phyloP scores from a whole-genome alignment of 2,888 invertebrate species.

The Pammene fasciana region DNA sequence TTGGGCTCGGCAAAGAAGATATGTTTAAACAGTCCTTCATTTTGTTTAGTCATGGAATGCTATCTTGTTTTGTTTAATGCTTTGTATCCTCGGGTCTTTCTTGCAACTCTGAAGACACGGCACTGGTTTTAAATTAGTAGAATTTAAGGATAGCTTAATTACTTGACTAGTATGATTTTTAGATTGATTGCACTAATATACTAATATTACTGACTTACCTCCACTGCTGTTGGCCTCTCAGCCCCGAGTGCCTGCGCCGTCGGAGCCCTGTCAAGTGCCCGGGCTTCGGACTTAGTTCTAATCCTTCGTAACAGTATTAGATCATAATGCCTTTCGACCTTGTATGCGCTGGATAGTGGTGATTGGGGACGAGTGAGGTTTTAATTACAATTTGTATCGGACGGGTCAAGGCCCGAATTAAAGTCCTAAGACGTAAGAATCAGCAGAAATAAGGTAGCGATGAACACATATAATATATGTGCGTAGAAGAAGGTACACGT shows the following conservation, averaged over 20 bases:
- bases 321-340: constrained; percentile 67
- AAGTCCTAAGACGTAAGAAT: background rate
- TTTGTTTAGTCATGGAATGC: constrained; percentile 47
- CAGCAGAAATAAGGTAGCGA: background rate
- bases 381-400: constrained; percentile 50
- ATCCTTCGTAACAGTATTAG: constrained; percentile 70
- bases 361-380: constrained; percentile 50
- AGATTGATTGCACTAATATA: constrained; percentile 6
- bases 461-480: background rate
- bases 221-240: constrained; percentile 50
- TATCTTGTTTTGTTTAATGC: background rate
- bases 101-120: background rate
- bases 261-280: constrained; percentile 68
- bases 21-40: constrained; percentile 82
- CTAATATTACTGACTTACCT: constrained; percentile 46
- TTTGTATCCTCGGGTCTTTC: background rate
- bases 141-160: background rate
- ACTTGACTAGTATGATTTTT: background rate
- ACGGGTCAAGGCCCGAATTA: constrained; percentile 30
- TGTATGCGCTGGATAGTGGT: constrained; percentile 52
- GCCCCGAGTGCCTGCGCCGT: constrained; percentile 52
- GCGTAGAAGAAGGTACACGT: too few species aligned
- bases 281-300: constrained; percentile 77
- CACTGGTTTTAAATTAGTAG: background rate
- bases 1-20: constrained; percentile 89